Percentiles rank a stretch among this genome's conserved stretches.
Evolutionary conservation across 2,113 vertebrate species (phyloP).

Genomic region (Antennarius striatus): DNA sequence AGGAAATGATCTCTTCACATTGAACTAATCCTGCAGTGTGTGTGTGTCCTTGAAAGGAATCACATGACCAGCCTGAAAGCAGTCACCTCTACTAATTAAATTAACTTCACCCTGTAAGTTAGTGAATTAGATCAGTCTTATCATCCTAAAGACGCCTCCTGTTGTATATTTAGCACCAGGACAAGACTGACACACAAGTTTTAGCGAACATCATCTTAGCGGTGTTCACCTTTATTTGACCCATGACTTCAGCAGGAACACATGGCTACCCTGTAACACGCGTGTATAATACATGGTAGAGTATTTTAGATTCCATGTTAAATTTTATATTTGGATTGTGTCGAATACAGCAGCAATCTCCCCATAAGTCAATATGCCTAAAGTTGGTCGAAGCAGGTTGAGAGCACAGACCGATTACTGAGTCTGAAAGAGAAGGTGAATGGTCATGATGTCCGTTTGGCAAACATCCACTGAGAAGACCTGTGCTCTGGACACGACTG

Average conservation of each 20-base stretch:
- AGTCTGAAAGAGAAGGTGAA: conserved; percentile 11
- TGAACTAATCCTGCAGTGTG: neutral
- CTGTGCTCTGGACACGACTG: no score
- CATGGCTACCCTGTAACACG: neutral
- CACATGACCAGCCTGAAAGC: conserved; percentile 31
- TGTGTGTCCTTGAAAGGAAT: conserved; percentile 3
- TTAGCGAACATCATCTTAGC: conserved; percentile 9
- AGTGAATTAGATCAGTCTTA: conserved; percentile 9
- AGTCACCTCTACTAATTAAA: conserved; percentile 53
- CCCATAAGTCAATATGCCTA: neutral
- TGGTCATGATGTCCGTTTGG: conserved; percentile 37
- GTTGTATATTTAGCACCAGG: conserved; percentile 46
- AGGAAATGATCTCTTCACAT: neutral
- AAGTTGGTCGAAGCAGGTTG: neutral
- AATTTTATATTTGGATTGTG: neutral
- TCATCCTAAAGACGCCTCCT: conserved; percentile 15
- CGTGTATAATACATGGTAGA: neutral
- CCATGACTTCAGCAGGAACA: neutral
- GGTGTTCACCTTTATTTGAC: conserved; percentile 14
- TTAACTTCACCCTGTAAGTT: conserved; percentile 57
- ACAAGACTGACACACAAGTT: conserved; percentile 7
- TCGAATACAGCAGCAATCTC: neutral
- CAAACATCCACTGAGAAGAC: conserved; percentile 44
- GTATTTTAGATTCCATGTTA: no score
- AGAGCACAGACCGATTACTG: neutral